Base-by-base conservation (phyloP, 2,113 vertebrate genomes). In the Apteryx mantelli region DNA sequence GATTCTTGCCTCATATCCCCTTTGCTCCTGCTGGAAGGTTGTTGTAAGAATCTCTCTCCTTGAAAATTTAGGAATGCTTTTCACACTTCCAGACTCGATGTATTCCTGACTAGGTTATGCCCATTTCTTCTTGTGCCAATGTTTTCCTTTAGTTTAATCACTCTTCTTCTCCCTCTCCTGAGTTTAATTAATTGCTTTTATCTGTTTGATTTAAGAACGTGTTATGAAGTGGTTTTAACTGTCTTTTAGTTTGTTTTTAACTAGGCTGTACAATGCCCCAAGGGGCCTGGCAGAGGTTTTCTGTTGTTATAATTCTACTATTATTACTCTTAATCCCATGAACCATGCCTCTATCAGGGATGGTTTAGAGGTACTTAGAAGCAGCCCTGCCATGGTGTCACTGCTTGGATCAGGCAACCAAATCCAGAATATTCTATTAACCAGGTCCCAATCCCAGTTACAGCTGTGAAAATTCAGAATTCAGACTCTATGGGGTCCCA, bases 111-210 rank as follows among this genome's bases (percentile, higher is more conserved):
- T 81, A 79, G 55, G 64, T 90, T 86, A 82, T 84, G 69, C 4
- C 7, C 48, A 86, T 77, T 84, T 94, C 79, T 77, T 92, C 88
- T 68, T 88, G 28, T 60, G 90, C 92, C 91, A 95, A 2, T 89
- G 30, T 65, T 96, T 96, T 87, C 28, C 25, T 76, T 82, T 30
- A 71, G 26, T 94, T 96, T 88, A 96, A 93, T 93, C 56, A 30
- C 32, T 75, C 42, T 84, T 75, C 42, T 84, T 78, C 22, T 88
- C 46, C 21, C 32, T 93, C 76, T 42, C 38, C 83, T 20, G 46
- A 95, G 69, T 92, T 97, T 88, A 71, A 40, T 70, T 92, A 97
- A 95, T 88, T 97, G 86, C 70, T 95, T 92, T 92, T 94, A 94
- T 96, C 93, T 91, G 13, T 34, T 86, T 95, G 91, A 95, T 97